Base-by-base conservation (phyloP, 2,888 invertebrate species). In the Sceliomorpha sp. region DNA sequence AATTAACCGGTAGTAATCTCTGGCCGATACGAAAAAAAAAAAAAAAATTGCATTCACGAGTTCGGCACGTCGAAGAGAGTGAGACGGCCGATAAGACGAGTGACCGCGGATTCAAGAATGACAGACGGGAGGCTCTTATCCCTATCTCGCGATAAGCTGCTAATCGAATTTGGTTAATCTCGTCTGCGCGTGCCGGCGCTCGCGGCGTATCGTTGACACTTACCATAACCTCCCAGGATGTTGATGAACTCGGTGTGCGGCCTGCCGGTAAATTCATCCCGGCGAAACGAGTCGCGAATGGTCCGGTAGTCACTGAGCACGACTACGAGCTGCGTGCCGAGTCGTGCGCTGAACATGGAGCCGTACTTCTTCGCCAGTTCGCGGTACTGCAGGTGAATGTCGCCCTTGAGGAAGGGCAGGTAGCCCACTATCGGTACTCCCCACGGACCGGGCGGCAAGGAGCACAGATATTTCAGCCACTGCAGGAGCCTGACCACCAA, bases 151-250 rank as follows among this genome's bases (percentile, higher is more conserved):
- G 29, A 29, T 29, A 29, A 1, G 7, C 9, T 29, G 29, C 5
- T 3, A 29, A 29, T 2, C 8, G 29, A 29, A n/a, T n/a, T 32
- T 24, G 24, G 6, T 13, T 24, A n/a, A 58, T 58, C 44, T 32
- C n/a, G n/a, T 15, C 20, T 1, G 26, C 31, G 34, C 32, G 40
- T 17, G 24, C 36, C 32, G 20, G 3, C 20, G 20, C 5, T n/a
- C 5, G 20, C 20, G 5, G 20, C 29, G 12, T 15, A 20, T 14
- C 13, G 20, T 12, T 36, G 32, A 51, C 26, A 92, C 95, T 95
- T 88, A 97, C 97, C 97, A 78, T 96, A 95, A 80, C 96, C 96
- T 82, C 94, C 95, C 48, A 97, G 90, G 50, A 96, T 94, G 82
- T 93, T 93, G 91, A 94, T 95, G 84, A 97, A 93, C 66, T 96